phyloP scores from a whole-genome alignment of 2,113 vertebrate genomes.

The Campylorhamphus procurvoides region DNA sequence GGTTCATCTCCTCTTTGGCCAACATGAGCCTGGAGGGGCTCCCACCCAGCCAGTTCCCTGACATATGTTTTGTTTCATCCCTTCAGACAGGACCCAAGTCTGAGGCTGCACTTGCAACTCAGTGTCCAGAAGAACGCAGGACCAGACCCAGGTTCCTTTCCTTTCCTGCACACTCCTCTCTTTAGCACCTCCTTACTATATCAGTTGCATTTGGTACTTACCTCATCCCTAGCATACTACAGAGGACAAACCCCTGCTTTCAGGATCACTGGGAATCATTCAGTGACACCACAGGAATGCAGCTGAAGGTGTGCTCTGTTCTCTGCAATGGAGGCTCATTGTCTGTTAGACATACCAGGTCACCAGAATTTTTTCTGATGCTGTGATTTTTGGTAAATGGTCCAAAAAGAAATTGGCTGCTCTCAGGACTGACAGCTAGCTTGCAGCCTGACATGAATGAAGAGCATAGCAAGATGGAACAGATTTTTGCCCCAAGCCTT shows the following conservation, averaged over 20 bases:
- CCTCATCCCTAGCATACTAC: background rate
- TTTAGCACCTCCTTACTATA: background rate
- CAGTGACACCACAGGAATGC: background rate
- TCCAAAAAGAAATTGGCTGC: background rate
- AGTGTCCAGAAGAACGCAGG: background rate
- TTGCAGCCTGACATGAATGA: conserved; percentile 15
- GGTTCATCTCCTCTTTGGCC: background rate
- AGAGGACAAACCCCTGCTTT: background rate
- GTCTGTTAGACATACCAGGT: background rate
- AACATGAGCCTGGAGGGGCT: background rate
- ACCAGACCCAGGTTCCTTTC: background rate
- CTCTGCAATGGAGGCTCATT: accelerated
- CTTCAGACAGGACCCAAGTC: background rate
- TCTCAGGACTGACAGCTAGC: conserved; percentile 12
- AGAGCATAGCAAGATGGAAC: background rate
- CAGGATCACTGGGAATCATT: background rate
- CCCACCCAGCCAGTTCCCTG: accelerated
- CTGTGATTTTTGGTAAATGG: background rate
- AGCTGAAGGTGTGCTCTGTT: background rate
- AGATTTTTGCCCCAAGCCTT: conserved; percentile 31
- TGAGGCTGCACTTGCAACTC: background rate
- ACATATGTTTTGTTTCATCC: background rate
- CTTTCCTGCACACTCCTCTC: background rate
- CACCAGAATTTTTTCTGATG: background rate
- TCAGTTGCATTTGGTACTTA: background rate